Conservation (phyloP, 1,140 invertebrate genomes). For the Drosophila hydei region DNA sequence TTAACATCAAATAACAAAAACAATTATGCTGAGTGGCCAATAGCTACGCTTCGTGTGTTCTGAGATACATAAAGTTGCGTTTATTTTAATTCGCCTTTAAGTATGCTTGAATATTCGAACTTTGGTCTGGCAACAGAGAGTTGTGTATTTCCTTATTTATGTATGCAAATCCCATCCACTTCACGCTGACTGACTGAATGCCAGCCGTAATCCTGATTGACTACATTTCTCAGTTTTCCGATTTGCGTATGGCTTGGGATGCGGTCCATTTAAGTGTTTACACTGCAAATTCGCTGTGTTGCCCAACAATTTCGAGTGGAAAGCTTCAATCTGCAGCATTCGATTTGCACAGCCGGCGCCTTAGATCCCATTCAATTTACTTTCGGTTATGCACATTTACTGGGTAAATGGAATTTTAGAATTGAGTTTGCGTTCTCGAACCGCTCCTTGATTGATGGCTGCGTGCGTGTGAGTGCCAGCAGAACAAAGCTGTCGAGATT, state of each 20-base stretch:
- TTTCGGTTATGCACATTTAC: constrained; percentile 21
- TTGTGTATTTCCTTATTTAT: no score
- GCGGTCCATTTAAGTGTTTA: constrained; percentile 21
- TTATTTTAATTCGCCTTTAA: no score
- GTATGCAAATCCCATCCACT: not conserved
- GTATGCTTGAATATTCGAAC: no score
- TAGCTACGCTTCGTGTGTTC: no score
- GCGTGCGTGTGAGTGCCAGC: constrained; percentile 16
- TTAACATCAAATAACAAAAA: no score
- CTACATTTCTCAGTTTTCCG: constrained; percentile 27
- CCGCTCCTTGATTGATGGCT: constrained; percentile 42
- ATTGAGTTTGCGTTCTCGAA: constrained; percentile 6
- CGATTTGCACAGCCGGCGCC: not conserved
- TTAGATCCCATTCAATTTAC: constrained; percentile 33
- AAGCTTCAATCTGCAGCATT: constrained; percentile 10
- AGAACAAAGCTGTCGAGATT: constrained; percentile 30
- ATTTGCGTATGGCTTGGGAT: not conserved
- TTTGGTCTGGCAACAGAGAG: no score
- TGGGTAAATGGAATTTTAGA: constrained; percentile 29
- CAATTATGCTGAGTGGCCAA: no score
- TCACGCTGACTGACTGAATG: not conserved
- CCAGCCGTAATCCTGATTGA: constrained; percentile 28
- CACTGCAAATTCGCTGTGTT: constrained; percentile 3
- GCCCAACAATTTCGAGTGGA: constrained; percentile 30
- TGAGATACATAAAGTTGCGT: no score